Evolutionary conservation across 2,888 invertebrate genomes (phyloP).

Genomic region (Sinelater perroti): DNA sequence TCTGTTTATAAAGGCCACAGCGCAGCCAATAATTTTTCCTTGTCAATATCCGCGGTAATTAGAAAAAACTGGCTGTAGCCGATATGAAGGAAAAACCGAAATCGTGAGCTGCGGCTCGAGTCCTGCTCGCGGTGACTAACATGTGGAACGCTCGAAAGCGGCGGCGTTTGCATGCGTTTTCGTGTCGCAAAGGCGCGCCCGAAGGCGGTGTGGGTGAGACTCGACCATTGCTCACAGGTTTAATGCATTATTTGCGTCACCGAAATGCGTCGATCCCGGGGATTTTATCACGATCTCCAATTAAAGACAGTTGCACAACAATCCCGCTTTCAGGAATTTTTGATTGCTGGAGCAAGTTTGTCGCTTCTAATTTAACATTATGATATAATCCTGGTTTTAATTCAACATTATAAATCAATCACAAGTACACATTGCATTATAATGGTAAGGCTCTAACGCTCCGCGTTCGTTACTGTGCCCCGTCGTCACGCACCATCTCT

Average conservation of each 20-base stretch:
- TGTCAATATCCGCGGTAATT: slow-evolving; percentile 3
- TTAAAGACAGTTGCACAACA: too few species aligned
- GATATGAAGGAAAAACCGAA: neutral
- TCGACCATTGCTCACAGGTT: slow-evolving; percentile 16
- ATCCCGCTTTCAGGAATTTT: too few species aligned
- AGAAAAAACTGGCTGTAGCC: neutral
- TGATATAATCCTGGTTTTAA: too few species aligned
- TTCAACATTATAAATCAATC: too few species aligned
- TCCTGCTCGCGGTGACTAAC: slow-evolving; percentile 1
- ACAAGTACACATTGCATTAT: too few species aligned
- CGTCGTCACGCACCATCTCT: too few species aligned
- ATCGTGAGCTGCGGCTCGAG: slow-evolving; percentile 9
- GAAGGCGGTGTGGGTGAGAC: slow-evolving; percentile 43
- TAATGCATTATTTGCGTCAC: slow-evolving; percentile 20
- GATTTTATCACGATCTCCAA: slow-evolving; percentile 9
- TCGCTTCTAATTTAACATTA: too few species aligned
- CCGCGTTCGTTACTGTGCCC: too few species aligned
- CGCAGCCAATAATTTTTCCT: neutral
- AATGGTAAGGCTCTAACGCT: too few species aligned
- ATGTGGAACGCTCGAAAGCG: slow-evolving; percentile 42
- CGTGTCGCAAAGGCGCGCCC: slow-evolving; percentile 40
- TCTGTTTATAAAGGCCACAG: neutral
- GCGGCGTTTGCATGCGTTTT: slow-evolving; percentile 43
- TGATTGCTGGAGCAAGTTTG: too few species aligned
- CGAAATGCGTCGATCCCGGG: slow-evolving; percentile 14